Evolutionary conservation across 2,797 vertebrate genomes (phyloP).

Genomic region (Enteromius paludinosus): DNA sequence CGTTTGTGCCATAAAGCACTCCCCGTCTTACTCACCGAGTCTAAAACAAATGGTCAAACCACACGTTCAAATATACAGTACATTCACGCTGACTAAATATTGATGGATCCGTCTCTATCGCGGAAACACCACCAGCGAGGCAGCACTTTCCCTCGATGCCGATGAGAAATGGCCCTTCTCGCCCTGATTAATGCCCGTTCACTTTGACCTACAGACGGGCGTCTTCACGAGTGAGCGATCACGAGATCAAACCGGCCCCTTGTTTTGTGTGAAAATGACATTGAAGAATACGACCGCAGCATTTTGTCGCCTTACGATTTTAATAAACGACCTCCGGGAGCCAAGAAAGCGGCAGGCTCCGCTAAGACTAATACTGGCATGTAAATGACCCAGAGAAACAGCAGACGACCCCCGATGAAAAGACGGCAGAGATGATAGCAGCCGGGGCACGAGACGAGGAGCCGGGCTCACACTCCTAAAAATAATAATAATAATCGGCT

Average conservation of each 20-base stretch:
- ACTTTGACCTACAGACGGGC: slow-evolving; percentile 40
- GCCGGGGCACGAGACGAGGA: slow-evolving; percentile 15
- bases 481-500: slow-evolving; percentile 31
- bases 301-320: slow-evolving; percentile 28
- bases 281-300: slow-evolving; percentile 48
- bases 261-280: slow-evolving; percentile 57
- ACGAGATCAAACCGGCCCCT: not conserved
- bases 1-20: slow-evolving; percentile 50
- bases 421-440: slow-evolving; percentile 21
- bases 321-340: slow-evolving; percentile 48
- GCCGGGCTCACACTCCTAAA: slow-evolving; percentile 34
- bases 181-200: slow-evolving; percentile 54
- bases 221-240: slow-evolving; percentile 42
- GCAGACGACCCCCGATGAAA: slow-evolving; percentile 29
- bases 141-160: slow-evolving; percentile 7
- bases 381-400: slow-evolving; percentile 51
- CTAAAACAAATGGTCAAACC: slow-evolving; percentile 59
- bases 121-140: slow-evolving; percentile 31
- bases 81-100: slow-evolving; percentile 56
- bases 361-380: slow-evolving; percentile 51
- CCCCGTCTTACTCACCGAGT: slow-evolving; percentile 57
- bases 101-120: slow-evolving; percentile 43
- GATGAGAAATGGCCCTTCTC: slow-evolving; percentile 47
- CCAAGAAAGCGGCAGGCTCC: slow-evolving; percentile 52
- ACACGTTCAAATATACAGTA: slow-evolving; percentile 62